Conservation (phyloP, 2,888 invertebrate species). For the Graphium colonna region DNA sequence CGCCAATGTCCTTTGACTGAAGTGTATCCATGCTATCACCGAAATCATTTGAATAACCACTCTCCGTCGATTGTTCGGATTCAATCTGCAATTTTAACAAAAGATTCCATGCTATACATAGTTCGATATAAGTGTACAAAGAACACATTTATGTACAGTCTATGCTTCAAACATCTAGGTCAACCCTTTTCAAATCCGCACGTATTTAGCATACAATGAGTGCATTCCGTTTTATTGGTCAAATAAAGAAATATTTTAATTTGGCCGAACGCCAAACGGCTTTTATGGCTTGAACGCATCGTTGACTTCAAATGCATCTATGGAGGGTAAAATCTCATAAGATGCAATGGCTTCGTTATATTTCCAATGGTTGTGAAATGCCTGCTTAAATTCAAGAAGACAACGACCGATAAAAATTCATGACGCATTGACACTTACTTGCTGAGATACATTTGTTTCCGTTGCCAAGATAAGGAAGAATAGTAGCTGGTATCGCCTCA, state of each 20-base stretch:
- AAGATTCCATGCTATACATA: constrained; percentile 29
- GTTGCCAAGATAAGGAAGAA: constrained; percentile 48
- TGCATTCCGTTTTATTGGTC: constrained; percentile 47
- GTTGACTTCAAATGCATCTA: constrained; percentile 38
- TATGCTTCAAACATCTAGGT: constrained; percentile 57
- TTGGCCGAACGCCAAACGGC: constrained; percentile 56
- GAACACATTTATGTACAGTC: constrained; percentile 45
- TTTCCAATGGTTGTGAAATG: constrained; percentile 23
- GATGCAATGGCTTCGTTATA: constrained; percentile 10
- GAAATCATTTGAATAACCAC: constrained; percentile 27
- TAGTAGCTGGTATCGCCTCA: constrained; percentile 51
- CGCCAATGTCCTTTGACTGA: constrained; percentile 19
- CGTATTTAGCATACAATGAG: constrained; percentile 47
- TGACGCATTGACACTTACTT: constrained; percentile 44
- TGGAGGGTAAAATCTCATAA: constrained; percentile 36
- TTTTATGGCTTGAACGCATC: constrained; percentile 39
- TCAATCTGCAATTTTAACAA: constrained; percentile 28
- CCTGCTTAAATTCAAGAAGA: constrained; percentile 6
- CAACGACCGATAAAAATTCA: constrained; percentile 9
- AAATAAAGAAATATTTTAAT: constrained; percentile 62
- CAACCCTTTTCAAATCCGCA: constrained; percentile 52
- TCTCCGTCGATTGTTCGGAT: constrained; percentile 26
- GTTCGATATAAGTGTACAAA: constrained; percentile 44
- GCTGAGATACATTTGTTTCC: constrained; percentile 42
- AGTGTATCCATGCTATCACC: constrained; percentile 19